Conservation (phyloP, 2,797 vertebrate species). For the Pygocentrus nattereri region DNA sequence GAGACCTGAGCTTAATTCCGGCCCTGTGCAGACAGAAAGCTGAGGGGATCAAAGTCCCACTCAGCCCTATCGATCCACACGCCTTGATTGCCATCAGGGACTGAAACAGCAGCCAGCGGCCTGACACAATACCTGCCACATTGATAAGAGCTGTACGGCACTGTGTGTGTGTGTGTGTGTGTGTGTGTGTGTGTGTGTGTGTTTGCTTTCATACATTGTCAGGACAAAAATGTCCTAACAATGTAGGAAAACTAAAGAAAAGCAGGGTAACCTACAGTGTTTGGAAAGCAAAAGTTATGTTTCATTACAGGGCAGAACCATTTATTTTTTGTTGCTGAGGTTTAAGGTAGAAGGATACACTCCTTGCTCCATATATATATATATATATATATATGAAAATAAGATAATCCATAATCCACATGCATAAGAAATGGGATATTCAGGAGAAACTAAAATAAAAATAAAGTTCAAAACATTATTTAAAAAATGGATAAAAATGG, state of each 20-base stretch:
- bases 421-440: too few relatives aligned
- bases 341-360: too few relatives aligned
- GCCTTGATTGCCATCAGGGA: slow-evolving; percentile 71
- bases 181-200: slow-evolving; percentile 47
- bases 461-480: too few relatives aligned
- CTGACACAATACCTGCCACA: slow-evolving; percentile 58
- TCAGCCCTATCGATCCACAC: slow-evolving; percentile 73
- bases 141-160: slow-evolving; percentile 58
- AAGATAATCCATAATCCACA: too few relatives aligned
- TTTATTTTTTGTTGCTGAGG: too few relatives aligned
- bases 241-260: not conserved
- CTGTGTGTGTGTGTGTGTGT: slow-evolving; percentile 48
- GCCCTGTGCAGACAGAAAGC: slow-evolving; percentile 65
- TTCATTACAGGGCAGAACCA: too few relatives aligned
- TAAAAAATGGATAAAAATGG: too few relatives aligned
- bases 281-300: too few relatives aligned
- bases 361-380: too few relatives aligned
- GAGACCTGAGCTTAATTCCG: slow-evolving; percentile 69
- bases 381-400: too few relatives aligned
- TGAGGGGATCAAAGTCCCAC: slow-evolving; percentile 71
- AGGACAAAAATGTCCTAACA: not conserved
- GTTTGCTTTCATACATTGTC: slow-evolving; percentile 17
- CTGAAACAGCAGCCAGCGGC: slow-evolving; percentile 69
- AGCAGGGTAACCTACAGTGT: not conserved
- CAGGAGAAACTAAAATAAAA: too few relatives aligned